Evolutionary conservation across 2,888 invertebrate species (phyloP), one percentile per base, ranked within the genome.

Genomic region (Corbicula japonica): DNA sequence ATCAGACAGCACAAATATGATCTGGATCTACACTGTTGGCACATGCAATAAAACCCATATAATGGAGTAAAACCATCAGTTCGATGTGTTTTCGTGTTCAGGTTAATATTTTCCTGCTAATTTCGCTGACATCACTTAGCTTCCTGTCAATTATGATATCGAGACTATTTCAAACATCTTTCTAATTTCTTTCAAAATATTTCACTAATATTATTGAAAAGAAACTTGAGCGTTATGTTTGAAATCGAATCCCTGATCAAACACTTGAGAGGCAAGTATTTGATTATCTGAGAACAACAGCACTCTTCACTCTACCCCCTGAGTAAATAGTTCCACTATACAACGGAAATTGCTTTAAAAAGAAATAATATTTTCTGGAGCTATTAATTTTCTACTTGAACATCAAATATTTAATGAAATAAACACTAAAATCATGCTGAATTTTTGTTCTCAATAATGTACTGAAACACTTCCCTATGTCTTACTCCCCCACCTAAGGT

Each of bases 221-320:
- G 21, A 46, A 46, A 46, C 18, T 46, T 15, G 21, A 41, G 21
- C n/a, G 46, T 21, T 35, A 23, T 41, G 18, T 48, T 62, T 48
- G 48, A 62, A 62, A 48, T 62, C 48, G 32, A 32, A 62, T 15
- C 46, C 32, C 18, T n/a, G 46, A 21, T 44, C 62, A 62, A 62
- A 62, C 30, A 62, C 62, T 62, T 26, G 2, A 30, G 46, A 38
- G 18, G 15, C 10, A 28, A 62, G 38, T 60, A 60, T 60, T 23
- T 48, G 50, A 26, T 21, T 26, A 63, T 30, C 21, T 32, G 35
- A 63, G 18, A 35, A 35, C 3, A 50, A 34, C 18, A 34, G 23
- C 1, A 15, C 26, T n/a, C 23, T 18, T 5, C 12, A 50, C n/a
- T 21, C 50, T 23, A 30, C 63, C 48, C 21, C 12, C 50, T 63